A percentile compares a stretch with the other conserved stretches of the same genome.
Conservation (phyloP, 1,140 invertebrate genomes). For the Dreissena rostriformis region DNA sequence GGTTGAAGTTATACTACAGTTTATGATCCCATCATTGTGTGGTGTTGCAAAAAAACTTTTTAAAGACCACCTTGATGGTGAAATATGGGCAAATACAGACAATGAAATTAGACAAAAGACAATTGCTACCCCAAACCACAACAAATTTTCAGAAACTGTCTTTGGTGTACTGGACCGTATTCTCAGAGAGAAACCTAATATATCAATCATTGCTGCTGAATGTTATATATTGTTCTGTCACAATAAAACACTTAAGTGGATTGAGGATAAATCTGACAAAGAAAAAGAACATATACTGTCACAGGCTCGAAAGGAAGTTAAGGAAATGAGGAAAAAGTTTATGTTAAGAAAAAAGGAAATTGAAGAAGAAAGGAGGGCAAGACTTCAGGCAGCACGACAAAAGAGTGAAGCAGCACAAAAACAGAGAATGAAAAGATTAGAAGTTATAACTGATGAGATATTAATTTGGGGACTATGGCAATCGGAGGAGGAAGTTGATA, state of each 20-base stretch:
- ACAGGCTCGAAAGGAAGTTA: conserved; percentile 21
- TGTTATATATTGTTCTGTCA: conserved; percentile 30
- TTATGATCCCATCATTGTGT: not conserved
- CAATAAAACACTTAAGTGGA: conserved; percentile 36
- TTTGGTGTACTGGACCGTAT: conserved; percentile 34
- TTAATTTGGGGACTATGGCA: conserved; percentile 34
- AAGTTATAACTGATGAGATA: conserved; percentile 26
- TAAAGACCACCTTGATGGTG: conserved; percentile 15
- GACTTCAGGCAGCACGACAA: conserved; percentile 1
- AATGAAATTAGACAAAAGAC: conserved; percentile 4
- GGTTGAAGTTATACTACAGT: conserved; percentile 7
- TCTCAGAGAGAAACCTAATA: conserved; percentile 32
- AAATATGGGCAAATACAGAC: not conserved
- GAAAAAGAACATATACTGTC: conserved; percentile 11
- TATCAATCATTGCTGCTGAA: conserved; percentile 17
- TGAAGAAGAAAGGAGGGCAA: conserved; percentile 6
- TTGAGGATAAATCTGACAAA: not conserved
- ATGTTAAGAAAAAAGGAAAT: conserved; percentile 35
- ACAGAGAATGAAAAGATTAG: conserved; percentile 16
- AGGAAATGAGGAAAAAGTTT: conserved; percentile 6
- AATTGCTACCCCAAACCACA: conserved; percentile 21
- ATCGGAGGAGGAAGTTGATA: conserved; percentile 11
- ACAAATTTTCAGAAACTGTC: conserved; percentile 38
- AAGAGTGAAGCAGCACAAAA: conserved; percentile 10
- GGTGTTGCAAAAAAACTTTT: conserved; percentile 2